These are phyloP conservation scores for Deroplatys truncata DNA, from an alignment of 2,888 invertebrate species.

Conservation along the genomic window DNA sequence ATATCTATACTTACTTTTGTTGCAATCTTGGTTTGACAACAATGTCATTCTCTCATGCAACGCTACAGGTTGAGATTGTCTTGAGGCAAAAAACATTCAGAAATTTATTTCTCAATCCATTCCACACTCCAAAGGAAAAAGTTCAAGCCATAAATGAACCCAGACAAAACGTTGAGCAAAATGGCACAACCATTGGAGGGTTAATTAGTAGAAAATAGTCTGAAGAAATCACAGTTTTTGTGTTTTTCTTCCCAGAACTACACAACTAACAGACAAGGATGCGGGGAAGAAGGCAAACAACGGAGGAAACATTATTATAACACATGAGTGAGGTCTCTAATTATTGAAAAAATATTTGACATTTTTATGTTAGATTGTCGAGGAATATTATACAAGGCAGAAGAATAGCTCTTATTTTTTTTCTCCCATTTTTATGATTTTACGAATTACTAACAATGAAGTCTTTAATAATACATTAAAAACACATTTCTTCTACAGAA, in stretches of 20 bases:
- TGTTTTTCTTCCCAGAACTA: neutral
- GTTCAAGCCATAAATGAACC: constrained; percentile 8
- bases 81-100: constrained; percentile 27
- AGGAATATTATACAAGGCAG: constrained; percentile 43
- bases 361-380: constrained; percentile 41
- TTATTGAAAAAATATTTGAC: constrained; percentile 24
- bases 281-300: neutral
- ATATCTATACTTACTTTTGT: constrained; percentile 23
- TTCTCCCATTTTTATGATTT: neutral
- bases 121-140: constrained; percentile 15
- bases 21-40: constrained; percentile 27
- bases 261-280: neutral
- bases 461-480: constrained; percentile 33
- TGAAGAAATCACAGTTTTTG: constrained; percentile 34
- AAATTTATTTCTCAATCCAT: constrained; percentile 12
- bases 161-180: constrained; percentile 40
- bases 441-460: constrained; percentile 8
- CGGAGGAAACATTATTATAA: constrained; percentile 2
- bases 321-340: constrained; percentile 9
- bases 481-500: constrained; percentile 9
- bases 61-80: constrained; percentile 29
- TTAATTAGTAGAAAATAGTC: constrained; percentile 26
- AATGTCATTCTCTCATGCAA: constrained; percentile 28
- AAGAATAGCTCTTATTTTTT: constrained; percentile 11
- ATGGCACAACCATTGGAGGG: constrained; percentile 43